Percentiles rank a stretch among this genome's conserved stretches.
phyloP scores from a whole-genome alignment of 2,113 vertebrate genomes.

The Takifugu bimaculatus region DNA sequence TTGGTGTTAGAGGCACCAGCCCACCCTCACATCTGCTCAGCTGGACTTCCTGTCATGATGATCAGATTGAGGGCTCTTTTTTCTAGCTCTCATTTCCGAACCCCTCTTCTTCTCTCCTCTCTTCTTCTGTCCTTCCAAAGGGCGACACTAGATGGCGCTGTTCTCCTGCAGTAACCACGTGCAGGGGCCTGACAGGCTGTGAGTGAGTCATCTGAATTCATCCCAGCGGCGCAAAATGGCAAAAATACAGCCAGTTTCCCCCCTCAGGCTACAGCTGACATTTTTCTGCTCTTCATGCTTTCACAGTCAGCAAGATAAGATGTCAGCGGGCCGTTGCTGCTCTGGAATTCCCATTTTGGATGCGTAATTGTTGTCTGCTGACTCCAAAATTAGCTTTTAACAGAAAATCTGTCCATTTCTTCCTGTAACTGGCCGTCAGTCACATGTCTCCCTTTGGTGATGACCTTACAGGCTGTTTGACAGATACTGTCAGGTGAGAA shows the following conservation, averaged over 20 bases:
- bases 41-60: constrained; percentile 39
- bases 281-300: constrained; percentile 51
- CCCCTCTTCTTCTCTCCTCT: background rate
- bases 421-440: constrained; percentile 16
- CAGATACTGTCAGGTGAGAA: constrained; percentile 15
- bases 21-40: constrained; percentile 45
- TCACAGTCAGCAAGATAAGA: constrained; percentile 39
- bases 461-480: constrained; percentile 22
- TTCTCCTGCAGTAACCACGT: constrained; percentile 26
- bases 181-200: constrained; percentile 33
- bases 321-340: constrained; percentile 39
- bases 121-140: background rate
- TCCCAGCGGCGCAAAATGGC: constrained; percentile 29
- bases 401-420: constrained; percentile 17
- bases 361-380: background rate
- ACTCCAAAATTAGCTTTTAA: constrained; percentile 4
- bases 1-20: constrained; percentile 57
- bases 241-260: constrained; percentile 40
- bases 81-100: background rate
- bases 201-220: constrained; percentile 58
- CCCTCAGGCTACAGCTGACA: constrained; percentile 51
- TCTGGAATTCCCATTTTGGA: constrained; percentile 20
- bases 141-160: constrained; percentile 60
- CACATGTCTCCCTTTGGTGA: constrained; percentile 24
- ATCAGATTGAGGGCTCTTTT: background rate